Evolutionary conservation across 2,113 vertebrate species (phyloP), one percentile per base, ranked within the genome.

Genomic region (Eulacestoma nigropectus): DNA sequence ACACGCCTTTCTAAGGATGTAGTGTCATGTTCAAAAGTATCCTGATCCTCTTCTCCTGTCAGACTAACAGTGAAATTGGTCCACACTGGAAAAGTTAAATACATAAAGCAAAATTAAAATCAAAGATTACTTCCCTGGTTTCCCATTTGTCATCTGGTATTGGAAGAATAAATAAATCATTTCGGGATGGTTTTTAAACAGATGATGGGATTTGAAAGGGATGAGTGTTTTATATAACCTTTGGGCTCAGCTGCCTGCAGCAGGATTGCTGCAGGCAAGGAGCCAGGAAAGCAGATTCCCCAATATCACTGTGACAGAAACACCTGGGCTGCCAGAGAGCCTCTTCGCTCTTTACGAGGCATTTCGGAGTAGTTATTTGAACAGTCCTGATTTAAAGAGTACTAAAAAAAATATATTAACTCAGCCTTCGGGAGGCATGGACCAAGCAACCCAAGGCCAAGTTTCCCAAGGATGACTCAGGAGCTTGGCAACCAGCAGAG

Each of bases 141-240:
- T 96, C 41, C 35, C 47, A 50, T 91, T 94, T 70, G 41, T 93
- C 77, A 57, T 32, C 50, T 73, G 63, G 53, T 74, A 74, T 9
- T 47, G 74, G 41, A 87, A 89, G 53, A 92, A 78, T 21, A 89
- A 87, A 60, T 55, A 85, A 89, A 91, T 72, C 37, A 57, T 82
- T 94, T 90, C 3, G 10, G 50, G 67, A 80, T 44, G 55, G 21
- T 91, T 96, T 96, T 95, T 80, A 96, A 93, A 90, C 50, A 85
- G 72, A 89, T 33, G 74, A 94, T 44, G 57, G 53, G 53, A 67
- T 91, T 84, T 84, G 74, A 52, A 85, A 76, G 46, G 78, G 81
- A 67, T 72, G 44, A 87, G 73, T 93, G 80, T 75, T 95, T 80
- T 91, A 84, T 53, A 79, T 63, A 92, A 87, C 65, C 84, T 89